Percentiles rank a stretch among this genome's conserved stretches.
Conservation (phyloP, 2,888 invertebrate genomes). For the Melipona beecheii region DNA sequence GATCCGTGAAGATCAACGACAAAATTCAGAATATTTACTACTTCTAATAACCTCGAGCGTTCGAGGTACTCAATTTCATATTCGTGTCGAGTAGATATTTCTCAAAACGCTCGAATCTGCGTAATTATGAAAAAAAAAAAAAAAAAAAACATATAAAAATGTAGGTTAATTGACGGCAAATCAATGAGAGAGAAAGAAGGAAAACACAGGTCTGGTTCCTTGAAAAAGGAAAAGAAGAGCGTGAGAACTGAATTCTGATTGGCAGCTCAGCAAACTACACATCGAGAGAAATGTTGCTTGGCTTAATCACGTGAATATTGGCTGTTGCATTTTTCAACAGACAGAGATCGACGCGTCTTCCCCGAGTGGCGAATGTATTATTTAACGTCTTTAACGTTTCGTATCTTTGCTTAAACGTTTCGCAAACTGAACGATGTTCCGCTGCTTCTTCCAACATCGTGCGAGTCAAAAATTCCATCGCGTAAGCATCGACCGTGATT, state of each 20-base stretch:
- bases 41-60: too few species aligned
- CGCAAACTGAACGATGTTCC: not conserved
- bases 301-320: not conserved
- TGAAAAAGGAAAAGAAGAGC: not conserved
- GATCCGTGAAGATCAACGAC: too few species aligned
- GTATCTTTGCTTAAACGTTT: not conserved
- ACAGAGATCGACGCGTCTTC: not conserved
- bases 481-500: not conserved
- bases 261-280: not conserved
- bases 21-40: too few species aligned
- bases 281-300: constrained; percentile 7
- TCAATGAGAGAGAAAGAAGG: not conserved
- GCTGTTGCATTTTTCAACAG: constrained; percentile 19
- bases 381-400: not conserved
- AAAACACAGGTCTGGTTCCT: not conserved
- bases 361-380: not conserved
- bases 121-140: too few species aligned
- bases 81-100: too few species aligned
- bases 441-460: not conserved
- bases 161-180: not conserved
- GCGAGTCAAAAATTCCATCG: not conserved
- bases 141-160: not conserved
- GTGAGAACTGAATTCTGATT: constrained; percentile 22
- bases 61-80: too few species aligned
- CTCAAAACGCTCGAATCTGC: too few species aligned